These are phyloP conservation scores for Lepus townsendii DNA, from an alignment of 2,797 vertebrate species.

Conservation along the genomic window DNA sequence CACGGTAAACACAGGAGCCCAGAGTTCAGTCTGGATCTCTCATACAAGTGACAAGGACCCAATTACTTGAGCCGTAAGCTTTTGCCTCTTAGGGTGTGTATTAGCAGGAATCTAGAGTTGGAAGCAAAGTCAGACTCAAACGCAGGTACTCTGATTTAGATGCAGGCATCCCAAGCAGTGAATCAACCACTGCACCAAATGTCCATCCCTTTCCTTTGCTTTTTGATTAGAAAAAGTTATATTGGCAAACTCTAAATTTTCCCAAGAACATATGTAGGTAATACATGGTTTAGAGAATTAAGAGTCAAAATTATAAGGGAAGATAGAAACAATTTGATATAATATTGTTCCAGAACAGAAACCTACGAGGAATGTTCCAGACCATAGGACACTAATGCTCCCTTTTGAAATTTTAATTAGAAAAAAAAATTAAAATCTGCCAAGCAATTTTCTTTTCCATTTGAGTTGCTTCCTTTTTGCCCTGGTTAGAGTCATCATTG, in stretches of 20 bases:
- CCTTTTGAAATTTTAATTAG: conserved; percentile 47
- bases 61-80: no score
- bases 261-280: neutral
- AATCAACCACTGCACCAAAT: no score
- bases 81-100: no score
- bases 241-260: conserved; percentile 1
- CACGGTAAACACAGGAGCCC: no score
- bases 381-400: neutral
- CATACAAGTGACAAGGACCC: no score
- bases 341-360: conserved; percentile 31
- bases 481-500: neutral
- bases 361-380: neutral
- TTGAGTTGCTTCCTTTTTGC: neutral
- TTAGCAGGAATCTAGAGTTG: no score
- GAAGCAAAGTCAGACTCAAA: no score
- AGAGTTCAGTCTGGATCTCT: no score
- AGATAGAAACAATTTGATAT: neutral
- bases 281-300: conserved; percentile 33
- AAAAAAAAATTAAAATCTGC: neutral
- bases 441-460: neutral
- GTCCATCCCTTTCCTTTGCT: neutral
- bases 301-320: conserved; percentile 28
- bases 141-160: no score
- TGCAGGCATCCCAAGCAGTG: no score
- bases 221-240: conserved; percentile 40